These are phyloP conservation scores for Bombus sylvicola DNA, from an alignment of 1,140 invertebrate genomes.

Conservation along the genomic window DNA sequence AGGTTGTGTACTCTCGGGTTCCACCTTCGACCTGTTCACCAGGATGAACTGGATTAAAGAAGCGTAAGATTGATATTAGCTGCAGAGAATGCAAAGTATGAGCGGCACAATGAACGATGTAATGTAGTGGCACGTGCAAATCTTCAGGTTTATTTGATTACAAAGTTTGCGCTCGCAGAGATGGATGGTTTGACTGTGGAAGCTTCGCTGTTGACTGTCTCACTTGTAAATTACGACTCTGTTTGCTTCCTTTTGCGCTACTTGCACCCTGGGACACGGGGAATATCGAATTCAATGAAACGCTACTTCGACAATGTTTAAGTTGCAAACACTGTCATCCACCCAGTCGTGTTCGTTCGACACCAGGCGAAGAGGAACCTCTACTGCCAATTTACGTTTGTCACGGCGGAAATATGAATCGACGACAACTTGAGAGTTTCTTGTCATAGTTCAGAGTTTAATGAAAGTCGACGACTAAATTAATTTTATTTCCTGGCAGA, in stretches of 20 bases:
- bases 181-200: slow-evolving; percentile 21
- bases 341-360: slow-evolving; percentile 5
- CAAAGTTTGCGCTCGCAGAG: slow-evolving; percentile 14
- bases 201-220: slow-evolving; percentile 39
- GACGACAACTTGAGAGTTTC: too few relatives aligned
- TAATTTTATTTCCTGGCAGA: background rate
- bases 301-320: slow-evolving; percentile 16
- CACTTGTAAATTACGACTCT: slow-evolving; percentile 45
- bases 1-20: too few relatives aligned
- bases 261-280: background rate
- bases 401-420: background rate
- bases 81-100: too few relatives aligned
- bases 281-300: slow-evolving; percentile 22
- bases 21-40: too few relatives aligned
- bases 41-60: background rate
- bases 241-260: slow-evolving; percentile 35
- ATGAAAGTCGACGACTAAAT: background rate
- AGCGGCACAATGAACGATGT: background rate
- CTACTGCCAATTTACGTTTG: slow-evolving; percentile 9
- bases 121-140: slow-evolving; percentile 32
- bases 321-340: slow-evolving; percentile 18
- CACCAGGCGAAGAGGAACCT: too few relatives aligned
- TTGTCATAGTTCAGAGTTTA: too few relatives aligned
- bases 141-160: slow-evolving; percentile 47
- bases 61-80: background rate